Percentiles rank a stretch among this genome's conserved stretches.
These are phyloP conservation scores for Tenthredo notha DNA, from an alignment of 2,888 invertebrate genomes.

Conservation along the genomic window DNA sequence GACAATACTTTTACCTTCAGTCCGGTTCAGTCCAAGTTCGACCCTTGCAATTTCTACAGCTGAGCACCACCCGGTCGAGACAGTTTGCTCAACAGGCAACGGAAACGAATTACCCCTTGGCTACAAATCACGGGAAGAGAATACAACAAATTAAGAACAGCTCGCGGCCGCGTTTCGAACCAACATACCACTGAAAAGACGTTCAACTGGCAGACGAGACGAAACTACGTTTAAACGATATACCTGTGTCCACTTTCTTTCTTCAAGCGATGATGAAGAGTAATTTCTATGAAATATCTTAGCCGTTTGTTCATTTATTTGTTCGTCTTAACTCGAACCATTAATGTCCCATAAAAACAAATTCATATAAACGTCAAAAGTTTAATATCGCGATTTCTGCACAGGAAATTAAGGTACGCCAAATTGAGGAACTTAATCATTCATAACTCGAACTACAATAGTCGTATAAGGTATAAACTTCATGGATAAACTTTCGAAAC, in stretches of 20 bases:
- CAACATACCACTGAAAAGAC: not conserved
- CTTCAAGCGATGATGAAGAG: not conserved
- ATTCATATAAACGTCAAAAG: not conserved
- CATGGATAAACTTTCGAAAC: not conserved
- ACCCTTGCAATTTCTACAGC: not conserved
- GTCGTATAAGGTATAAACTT: not conserved
- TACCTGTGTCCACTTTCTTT: not conserved
- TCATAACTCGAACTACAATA: not conserved
- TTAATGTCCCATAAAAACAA: not conserved
- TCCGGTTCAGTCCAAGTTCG: not conserved
- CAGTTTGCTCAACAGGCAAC: constrained; percentile 56
- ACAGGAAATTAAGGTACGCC: not conserved
- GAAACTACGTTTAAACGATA: constrained; percentile 30
- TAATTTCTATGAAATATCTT: not conserved
- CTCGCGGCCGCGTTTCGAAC: constrained; percentile 33
- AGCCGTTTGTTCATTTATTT: not conserved
- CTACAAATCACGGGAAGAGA: constrained; percentile 65
- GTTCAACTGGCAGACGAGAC: not conserved
- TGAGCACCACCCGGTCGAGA: constrained; percentile 39
- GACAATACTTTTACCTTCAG: constrained; percentile 39
- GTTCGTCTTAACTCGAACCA: not conserved
- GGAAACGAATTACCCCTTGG: constrained; percentile 69
- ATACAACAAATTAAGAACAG: constrained; percentile 61
- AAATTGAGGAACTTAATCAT: not conserved
- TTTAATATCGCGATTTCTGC: not conserved